Percentiles rank a stretch among this genome's conserved stretches.
These are phyloP conservation scores for Cottoperca gobio DNA, from an alignment of 2,797 vertebrate genomes.

Conservation along the genomic window DNA sequence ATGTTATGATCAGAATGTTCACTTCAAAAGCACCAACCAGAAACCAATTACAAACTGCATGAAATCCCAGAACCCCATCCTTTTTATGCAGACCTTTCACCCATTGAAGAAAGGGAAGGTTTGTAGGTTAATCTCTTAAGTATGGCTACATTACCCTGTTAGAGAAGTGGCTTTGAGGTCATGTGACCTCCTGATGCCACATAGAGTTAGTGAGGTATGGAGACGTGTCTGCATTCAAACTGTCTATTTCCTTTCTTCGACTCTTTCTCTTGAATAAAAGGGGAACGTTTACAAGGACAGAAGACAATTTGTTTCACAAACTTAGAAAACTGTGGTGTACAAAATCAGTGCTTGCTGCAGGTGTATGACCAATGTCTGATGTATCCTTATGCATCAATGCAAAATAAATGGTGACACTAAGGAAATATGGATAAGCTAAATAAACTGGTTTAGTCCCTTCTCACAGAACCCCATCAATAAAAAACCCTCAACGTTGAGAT, in stretches of 20 bases:
- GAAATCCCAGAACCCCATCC: not conserved
- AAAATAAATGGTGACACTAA: not conserved
- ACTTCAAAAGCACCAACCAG: constrained; percentile 6
- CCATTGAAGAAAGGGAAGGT: not conserved
- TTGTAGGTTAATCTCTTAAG: not conserved
- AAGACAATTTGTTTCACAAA: not conserved
- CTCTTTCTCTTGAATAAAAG: not conserved
- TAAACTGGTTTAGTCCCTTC: constrained; percentile 42
- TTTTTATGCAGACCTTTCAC: constrained; percentile 14
- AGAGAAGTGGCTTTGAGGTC: not conserved
- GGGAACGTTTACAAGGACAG: not conserved
- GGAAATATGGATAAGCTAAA: not conserved
- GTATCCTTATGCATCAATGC: not conserved
- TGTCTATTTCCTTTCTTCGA: not conserved
- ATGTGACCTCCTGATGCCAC: not conserved
- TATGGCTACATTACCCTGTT: constrained; percentile 25
- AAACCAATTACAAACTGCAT: constrained; percentile 7
- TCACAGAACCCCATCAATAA: not conserved
- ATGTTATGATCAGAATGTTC: constrained; percentile 8
- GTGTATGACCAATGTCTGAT: not conserved
- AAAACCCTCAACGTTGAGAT: constrained; percentile 20
- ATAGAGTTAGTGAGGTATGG: constrained; percentile 26
- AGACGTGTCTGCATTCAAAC: constrained; percentile 1
- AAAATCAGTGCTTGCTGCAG: constrained; percentile 52
- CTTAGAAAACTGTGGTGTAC: constrained; percentile 14